Evolutionary conservation across 2,797 vertebrate species (phyloP), one percentile per base, ranked within the genome.

Genomic region (Hapalemur alaotrensis): DNA sequence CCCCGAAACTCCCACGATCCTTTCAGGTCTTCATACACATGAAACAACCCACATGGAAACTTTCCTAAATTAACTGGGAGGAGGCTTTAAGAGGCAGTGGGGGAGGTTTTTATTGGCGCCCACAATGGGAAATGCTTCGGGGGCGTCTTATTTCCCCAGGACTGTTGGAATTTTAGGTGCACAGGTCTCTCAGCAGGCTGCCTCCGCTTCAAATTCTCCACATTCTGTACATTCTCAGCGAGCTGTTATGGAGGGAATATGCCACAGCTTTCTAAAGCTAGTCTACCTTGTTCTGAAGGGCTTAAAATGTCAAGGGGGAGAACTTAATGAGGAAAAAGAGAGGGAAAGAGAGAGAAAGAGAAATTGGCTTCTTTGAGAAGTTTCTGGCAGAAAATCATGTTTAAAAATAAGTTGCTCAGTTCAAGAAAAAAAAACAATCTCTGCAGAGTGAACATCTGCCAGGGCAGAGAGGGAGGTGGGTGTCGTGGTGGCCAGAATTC

Each of bases 31-130:
- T 88, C 80, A 65, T 81, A 93, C 80, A 95, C 76, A 78, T 57
- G n/a, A 88, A 95, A 91, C 57, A 14, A 79, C n/a, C 72, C 90
- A 63, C 73, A 73, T 59, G 52, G 93, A 96, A 95, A 82, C 61
- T 4, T 65, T 73, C 76, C 48, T 84, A 84, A 65, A 95, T 88
- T 93, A 95, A 85, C 93, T 65, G 65, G 9, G 5, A 83, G 78
- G 54, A 54, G 7, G 4, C 38, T 76, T 86, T 81, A 73, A 87
- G 90, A 89, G 72, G 78, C 30, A n/a, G 22, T 22, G 43, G 32
- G 38, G 52, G 41, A 92, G n/a, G 69, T 48, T 92, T 97, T 96
- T 87, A 87, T 76, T 43, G 41, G 87, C 17, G 12, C 12, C 2
- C 15, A 50, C 2, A 50, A 50, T n/a, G 48, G 54, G 69, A 69